Percentiles rank a stretch among this genome's conserved stretches.
Conservation (phyloP, 2,797 vertebrate genomes). For the Fratercula arctica region DNA sequence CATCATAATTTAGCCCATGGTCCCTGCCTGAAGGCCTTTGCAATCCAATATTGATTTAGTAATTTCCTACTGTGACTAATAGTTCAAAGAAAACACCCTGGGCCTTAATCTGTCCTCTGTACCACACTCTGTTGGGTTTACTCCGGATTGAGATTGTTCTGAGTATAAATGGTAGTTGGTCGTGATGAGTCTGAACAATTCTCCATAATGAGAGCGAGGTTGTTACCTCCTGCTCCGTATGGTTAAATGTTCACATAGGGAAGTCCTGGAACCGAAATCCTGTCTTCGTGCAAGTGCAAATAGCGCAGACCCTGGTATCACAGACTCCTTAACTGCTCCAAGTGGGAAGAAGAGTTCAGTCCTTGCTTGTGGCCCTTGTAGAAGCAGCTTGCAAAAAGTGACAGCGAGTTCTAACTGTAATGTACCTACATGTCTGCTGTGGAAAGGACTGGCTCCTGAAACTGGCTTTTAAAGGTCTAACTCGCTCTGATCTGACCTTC, state of each 20-base stretch:
- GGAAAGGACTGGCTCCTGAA: not conserved
- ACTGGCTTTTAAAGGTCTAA: conserved; percentile 7
- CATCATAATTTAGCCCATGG: not conserved
- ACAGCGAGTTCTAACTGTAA: not conserved
- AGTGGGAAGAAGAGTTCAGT: not conserved
- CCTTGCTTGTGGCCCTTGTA: not conserved
- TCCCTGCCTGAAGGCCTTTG: not conserved
- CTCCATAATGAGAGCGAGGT: not conserved
- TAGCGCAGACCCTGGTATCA: not conserved
- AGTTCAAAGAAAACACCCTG: not conserved
- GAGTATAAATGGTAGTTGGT: not conserved
- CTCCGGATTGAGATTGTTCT: not conserved
- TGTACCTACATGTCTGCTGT: not conserved
- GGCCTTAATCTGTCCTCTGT: not conserved
- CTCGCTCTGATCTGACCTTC: conserved; percentile 27
- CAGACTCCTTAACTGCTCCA: not conserved
- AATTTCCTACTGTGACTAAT: not conserved
- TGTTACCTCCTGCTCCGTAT: not conserved
- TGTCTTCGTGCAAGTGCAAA: not conserved
- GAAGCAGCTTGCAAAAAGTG: not conserved
- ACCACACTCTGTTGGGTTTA: not conserved
- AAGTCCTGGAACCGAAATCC: not conserved
- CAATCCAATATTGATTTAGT: not conserved
- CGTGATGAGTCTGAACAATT: not conserved
- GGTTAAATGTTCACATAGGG: not conserved